phyloP scores from a whole-genome alignment of 2,113 vertebrate genomes.

The Phodopus roborovskii region DNA sequence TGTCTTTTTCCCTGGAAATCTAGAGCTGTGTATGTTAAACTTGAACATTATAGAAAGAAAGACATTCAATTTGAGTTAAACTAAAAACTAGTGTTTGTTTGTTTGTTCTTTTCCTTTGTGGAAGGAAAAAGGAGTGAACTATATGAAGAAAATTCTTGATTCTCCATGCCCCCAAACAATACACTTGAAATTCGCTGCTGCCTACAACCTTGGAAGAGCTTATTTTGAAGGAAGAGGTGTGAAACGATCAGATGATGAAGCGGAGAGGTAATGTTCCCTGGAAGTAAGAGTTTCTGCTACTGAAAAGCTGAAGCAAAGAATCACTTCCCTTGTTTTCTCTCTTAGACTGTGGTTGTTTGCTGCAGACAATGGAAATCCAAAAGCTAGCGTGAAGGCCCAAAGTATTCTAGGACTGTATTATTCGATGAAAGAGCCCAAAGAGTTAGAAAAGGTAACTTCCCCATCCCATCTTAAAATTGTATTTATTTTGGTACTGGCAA shows the following conservation, averaged over 20 bases:
- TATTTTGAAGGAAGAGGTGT: conserved; percentile 89
- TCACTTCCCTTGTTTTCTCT: conserved; percentile 35
- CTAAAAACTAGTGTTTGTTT: neutral
- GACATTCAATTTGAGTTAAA: conserved; percentile 26
- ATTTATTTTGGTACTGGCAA: neutral
- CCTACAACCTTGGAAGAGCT: conserved; percentile 90
- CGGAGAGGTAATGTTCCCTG: conserved; percentile 86
- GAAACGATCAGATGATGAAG: conserved; percentile 83
- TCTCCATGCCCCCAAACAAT: conserved; percentile 82
- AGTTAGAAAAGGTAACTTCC: conserved; percentile 87
- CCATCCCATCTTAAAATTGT: neutral
- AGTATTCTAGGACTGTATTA: conserved; percentile 89
- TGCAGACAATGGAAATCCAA: conserved; percentile 89
- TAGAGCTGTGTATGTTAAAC: neutral
- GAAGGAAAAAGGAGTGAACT: conserved; percentile 88
- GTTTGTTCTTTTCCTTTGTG: conserved; percentile 69
- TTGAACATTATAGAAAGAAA: neutral
- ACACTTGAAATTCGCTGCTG: conserved; percentile 88
- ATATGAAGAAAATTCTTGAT: conserved; percentile 87
- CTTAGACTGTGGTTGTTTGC: conserved; percentile 88
- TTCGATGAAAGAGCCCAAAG: conserved; percentile 82
- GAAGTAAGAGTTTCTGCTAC: neutral
- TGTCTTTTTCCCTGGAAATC: neutral
- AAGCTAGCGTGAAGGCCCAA: conserved; percentile 89
- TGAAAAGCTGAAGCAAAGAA: neutral